These are phyloP conservation scores for Acrossocheilus fasciatus DNA, from an alignment of 2,797 vertebrate species.

Conservation along the genomic window DNA sequence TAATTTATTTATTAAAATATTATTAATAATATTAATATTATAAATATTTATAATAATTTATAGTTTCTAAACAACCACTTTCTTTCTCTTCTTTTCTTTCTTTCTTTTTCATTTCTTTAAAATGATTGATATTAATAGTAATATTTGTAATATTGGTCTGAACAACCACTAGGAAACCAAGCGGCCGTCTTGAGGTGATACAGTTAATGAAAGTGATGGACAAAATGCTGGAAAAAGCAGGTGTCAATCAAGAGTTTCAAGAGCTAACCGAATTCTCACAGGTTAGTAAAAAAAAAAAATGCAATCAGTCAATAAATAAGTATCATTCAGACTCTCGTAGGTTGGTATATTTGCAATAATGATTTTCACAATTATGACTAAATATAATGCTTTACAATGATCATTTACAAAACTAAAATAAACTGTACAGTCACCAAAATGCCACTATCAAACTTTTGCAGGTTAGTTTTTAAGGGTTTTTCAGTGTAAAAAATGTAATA, in stretches of 20 bases:
- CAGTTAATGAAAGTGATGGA: constrained; percentile 89
- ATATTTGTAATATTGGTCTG: neutral
- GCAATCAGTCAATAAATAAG: neutral
- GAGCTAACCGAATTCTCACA: constrained; percentile 82
- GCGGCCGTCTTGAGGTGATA: constrained; percentile 83
- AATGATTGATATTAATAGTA: neutral
- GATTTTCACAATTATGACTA: neutral
- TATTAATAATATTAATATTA: neutral
- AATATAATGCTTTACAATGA: neutral
- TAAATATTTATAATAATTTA: neutral
- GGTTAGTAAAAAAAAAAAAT: constrained; percentile 68
- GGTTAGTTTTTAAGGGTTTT: neutral
- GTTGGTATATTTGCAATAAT: neutral
- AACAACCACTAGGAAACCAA: constrained; percentile 82
- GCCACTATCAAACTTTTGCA: neutral
- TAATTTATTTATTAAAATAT: neutral
- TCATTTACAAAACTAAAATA: neutral
- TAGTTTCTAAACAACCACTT: neutral
- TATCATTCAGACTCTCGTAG: neutral
- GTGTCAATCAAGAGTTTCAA: constrained; percentile 75
- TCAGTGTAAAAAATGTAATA: neutral
- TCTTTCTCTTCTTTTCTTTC: neutral
- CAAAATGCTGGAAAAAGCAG: constrained; percentile 86
- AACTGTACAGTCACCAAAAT: neutral
- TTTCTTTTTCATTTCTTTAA: neutral